Percentiles rank a stretch among this genome's conserved stretches.
Evolutionary conservation across 2,113 vertebrate genomes (phyloP).

Genomic region (Cyrtonyx montezumae): DNA sequence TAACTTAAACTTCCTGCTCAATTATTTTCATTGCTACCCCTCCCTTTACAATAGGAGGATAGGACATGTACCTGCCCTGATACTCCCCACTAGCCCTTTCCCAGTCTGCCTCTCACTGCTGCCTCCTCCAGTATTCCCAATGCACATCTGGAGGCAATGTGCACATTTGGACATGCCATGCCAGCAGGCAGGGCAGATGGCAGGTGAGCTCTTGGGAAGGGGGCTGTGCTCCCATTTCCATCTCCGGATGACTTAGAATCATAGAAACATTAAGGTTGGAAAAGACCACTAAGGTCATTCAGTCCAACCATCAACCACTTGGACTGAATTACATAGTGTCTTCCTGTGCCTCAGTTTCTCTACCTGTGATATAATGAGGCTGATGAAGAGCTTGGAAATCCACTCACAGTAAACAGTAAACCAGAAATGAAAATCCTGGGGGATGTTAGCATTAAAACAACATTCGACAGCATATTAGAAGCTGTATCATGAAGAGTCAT

Average conservation of each 20-base stretch:
- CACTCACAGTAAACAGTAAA: neutral
- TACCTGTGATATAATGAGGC: neutral
- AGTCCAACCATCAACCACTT: too few relatives aligned
- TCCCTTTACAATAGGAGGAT: neutral
- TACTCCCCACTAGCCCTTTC: neutral
- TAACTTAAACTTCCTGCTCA: constrained; percentile 47
- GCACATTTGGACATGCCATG: fast-evolving
- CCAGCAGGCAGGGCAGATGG: neutral
- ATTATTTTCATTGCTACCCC: constrained; percentile 6
- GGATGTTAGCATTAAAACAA: neutral
- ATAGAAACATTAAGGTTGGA: too few relatives aligned
- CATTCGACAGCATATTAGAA: neutral
- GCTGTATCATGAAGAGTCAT: neutral
- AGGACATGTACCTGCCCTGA: fast-evolving
- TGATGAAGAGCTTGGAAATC: neutral
- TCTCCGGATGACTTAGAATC: neutral
- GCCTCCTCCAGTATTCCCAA: too few relatives aligned
- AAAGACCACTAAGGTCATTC: too few relatives aligned
- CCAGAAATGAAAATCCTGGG: neutral
- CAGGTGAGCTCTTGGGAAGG: fast-evolving
- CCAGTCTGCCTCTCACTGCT: neutral
- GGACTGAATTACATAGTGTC: fast-evolving
- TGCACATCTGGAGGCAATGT: neutral
- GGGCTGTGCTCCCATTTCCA: neutral
- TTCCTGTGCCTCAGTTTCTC: neutral